phyloP scores from a whole-genome alignment of 2,797 vertebrate species.

The Sebastiscus tertius region DNA sequence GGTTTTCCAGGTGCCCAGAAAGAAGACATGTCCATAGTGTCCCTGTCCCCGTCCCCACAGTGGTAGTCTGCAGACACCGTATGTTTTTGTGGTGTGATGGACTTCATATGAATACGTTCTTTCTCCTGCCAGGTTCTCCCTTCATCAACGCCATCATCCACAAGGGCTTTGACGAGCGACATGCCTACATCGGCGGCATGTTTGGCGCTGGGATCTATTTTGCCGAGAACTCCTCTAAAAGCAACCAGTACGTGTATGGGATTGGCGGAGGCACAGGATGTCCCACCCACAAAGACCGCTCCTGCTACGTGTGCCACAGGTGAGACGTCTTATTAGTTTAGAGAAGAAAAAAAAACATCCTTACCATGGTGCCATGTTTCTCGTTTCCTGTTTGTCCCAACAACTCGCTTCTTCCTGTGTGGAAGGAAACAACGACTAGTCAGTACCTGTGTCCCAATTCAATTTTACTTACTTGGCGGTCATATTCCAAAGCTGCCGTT shows the following conservation, averaged over 20 bases:
- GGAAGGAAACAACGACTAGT: too few relatives aligned
- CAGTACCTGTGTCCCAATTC: not conserved
- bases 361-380: not conserved
- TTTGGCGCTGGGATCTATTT: conserved; percentile 99
- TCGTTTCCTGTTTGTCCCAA: not conserved
- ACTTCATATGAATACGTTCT: not conserved
- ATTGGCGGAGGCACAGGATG: conserved; percentile 98
- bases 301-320: conserved; percentile 98
- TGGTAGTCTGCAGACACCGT: not conserved
- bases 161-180: conserved; percentile 98
- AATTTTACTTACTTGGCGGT: not conserved
- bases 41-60: not conserved
- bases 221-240: conserved; percentile 98
- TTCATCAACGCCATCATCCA: conserved; percentile 99
- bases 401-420: not conserved
- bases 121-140: conserved; percentile 88
- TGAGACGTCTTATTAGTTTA: conserved; percentile 49
- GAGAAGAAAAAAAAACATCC: rapidly evolving
- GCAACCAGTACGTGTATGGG: conserved; percentile 98
- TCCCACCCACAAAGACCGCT: conserved; percentile 97
- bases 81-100: not conserved
- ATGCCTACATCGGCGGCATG: conserved; percentile 99
- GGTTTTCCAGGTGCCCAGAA: not conserved
- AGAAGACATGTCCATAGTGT: not conserved
- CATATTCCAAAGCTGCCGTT: not conserved